Evolutionary conservation across 2,113 vertebrate genomes (phyloP), one percentile per base, ranked within the genome.

Genomic region (Megaceryle torquata): DNA sequence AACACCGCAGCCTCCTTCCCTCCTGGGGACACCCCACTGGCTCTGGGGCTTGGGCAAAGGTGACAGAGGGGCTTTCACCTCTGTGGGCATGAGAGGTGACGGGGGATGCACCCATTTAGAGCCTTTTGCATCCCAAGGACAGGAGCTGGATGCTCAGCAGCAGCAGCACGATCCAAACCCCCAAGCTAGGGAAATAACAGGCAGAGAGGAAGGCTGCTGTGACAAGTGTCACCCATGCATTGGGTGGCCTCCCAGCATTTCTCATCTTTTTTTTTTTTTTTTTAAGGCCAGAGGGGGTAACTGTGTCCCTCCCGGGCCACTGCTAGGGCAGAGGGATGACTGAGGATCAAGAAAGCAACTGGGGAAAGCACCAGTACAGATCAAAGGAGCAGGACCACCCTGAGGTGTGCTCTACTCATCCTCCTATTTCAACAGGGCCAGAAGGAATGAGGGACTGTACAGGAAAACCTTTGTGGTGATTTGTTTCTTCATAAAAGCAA

Each of bases 51-150:
- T 12, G 1, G 10, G 29, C 0, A 5, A 54, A 46, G 69, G 25
- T 8, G 63, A 5, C 2, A 12, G 51, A 67, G 48, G n/a, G 26
- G 11, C 22, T 63, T 33, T 28, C 83, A 46, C 60, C 33, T 39
- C 60, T 13, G 17, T 13, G 57, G 44, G 19, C 63, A 46, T 3
- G 3, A 46, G 24, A 35, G 37, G 39, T 15, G 33, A 59, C 6
- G 16, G 69, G 57, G 37, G 29, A 37, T 19, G 53, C 0, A 12
- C 51, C 81, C 0, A 0, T 19, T 8, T 2, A 10, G 22, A 9
- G 2, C 25, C 54, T 6, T 24, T 56, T 0, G 1, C 63, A 76
- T 18, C 72, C 72, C 64, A 39, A 29, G 18, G 1, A 2, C 48
- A 25, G 78, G 43, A 50, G 10, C 29, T 48, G 75, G 69, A 11